These are phyloP conservation scores for Ectobius pallidus DNA, from an alignment of 2,888 invertebrate genomes.

Conservation along the genomic window DNA sequence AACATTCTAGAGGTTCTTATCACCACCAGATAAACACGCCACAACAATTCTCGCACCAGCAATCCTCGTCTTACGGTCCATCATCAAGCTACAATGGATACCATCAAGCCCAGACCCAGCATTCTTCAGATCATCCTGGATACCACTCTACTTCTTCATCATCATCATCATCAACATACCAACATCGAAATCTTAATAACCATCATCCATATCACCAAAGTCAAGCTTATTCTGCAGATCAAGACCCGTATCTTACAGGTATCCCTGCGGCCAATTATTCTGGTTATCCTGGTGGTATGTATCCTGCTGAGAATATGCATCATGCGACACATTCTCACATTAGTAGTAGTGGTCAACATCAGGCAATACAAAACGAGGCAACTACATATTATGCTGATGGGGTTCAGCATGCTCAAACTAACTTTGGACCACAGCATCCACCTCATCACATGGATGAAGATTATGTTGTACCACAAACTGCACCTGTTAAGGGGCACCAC, in stretches of 20 bases:
- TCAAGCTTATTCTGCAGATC: conserved; percentile 49
- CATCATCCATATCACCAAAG: conserved; percentile 46
- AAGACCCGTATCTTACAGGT: conserved; percentile 59
- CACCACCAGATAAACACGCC: conserved; percentile 20
- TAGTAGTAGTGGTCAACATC: conserved; percentile 45
- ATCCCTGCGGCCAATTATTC: conserved; percentile 49
- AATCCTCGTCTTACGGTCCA: conserved; percentile 54
- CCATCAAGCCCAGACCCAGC: conserved; percentile 59
- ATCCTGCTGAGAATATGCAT: background rate
- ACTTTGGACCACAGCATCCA: conserved; percentile 10
- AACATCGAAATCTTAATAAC: conserved; percentile 48
- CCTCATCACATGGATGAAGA: conserved; percentile 17
- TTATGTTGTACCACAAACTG: background rate
- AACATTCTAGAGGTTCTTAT: conserved; percentile 23
- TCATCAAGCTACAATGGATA: conserved; percentile 58
- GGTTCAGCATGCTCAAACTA: conserved; percentile 44
- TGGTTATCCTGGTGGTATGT: conserved; percentile 51
- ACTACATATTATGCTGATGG: conserved; percentile 22
- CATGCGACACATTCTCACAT: conserved; percentile 13
- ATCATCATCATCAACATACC: conserved; percentile 48
- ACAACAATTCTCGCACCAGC: conserved; percentile 56
- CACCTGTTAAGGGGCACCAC: conserved; percentile 43
- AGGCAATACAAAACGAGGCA: conserved; percentile 48
- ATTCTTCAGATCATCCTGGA: conserved; percentile 53
- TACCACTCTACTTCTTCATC: conserved; percentile 46